phyloP scores from a whole-genome alignment of 1,140 invertebrate genomes.

The Musca vetustissima region DNA sequence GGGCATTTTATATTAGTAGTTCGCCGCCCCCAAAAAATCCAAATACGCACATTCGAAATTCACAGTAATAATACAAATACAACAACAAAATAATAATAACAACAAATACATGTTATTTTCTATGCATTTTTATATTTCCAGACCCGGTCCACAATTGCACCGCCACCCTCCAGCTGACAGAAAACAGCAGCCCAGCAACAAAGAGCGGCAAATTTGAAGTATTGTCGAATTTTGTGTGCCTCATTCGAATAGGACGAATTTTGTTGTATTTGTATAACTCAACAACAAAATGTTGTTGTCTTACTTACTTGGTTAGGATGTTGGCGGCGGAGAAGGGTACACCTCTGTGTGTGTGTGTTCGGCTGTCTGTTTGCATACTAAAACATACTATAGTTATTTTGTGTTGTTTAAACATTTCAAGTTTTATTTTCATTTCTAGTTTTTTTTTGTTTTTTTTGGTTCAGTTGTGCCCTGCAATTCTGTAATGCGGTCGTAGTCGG shows the following conservation, averaged over 20 bases:
- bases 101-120: constrained; percentile 18
- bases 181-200: not conserved
- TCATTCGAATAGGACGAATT: not conserved
- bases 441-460: constrained; percentile 4
- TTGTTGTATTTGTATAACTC: constrained; percentile 10
- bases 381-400: constrained; percentile 15
- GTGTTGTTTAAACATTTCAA: constrained; percentile 25
- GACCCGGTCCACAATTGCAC: not conserved
- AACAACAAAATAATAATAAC: constrained; percentile 6
- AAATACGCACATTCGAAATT: constrained; percentile 8
- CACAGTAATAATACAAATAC: constrained; percentile 20
- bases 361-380: constrained; percentile 6
- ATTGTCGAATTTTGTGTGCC: constrained; percentile 10
- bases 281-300: not conserved
- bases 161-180: not conserved
- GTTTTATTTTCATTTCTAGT: constrained; percentile 23
- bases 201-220: not conserved
- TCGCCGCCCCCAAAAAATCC: not conserved
- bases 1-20: not conserved
- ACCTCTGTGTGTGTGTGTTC: not conserved
- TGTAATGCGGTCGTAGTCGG: no score
- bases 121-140: not conserved
- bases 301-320: not conserved
- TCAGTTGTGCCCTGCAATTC: not conserved
- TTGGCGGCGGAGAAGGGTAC: no score